phyloP scores from a whole-genome alignment of 2,113 vertebrate genomes.

The Isichthys henryi region DNA sequence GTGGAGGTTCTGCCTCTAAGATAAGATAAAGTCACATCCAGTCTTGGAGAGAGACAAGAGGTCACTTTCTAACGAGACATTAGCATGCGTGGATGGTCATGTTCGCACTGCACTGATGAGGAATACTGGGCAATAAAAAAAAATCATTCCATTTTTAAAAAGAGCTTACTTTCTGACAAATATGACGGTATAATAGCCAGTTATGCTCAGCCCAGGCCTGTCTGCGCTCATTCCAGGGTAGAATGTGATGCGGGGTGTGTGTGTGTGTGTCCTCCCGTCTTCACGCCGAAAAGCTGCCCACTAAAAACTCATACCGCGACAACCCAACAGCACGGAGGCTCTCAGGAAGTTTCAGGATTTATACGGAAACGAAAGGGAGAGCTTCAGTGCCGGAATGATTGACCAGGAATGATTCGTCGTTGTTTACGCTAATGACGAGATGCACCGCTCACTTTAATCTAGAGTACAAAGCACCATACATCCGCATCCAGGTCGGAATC shows the following conservation, averaged over 20 bases:
- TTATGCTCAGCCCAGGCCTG: not conserved
- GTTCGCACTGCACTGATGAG: not conserved
- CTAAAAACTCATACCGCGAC: not conserved
- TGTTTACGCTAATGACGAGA: not conserved
- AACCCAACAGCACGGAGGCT: not conserved
- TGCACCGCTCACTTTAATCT: not conserved
- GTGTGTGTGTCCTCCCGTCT: no score
- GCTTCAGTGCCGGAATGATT: not conserved
- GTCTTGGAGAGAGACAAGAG: not conserved
- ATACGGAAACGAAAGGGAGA: not conserved
- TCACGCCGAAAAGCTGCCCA: not conserved
- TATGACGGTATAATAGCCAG: not conserved
- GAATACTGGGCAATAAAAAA: not conserved
- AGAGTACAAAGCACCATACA: not conserved
- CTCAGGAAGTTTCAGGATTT: not conserved
- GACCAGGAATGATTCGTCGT: not conserved
- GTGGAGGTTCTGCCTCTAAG: not conserved
- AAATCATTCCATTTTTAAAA: not conserved
- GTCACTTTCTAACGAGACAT: slow-evolving; percentile 1
- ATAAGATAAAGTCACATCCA: slow-evolving; percentile 5
- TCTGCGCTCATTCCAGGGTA: not conserved
- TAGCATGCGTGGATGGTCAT: not conserved
- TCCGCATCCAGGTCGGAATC: not conserved
- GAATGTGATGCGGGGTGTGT: not conserved
- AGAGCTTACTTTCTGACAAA: not conserved